phyloP scores from a whole-genome alignment of 1,140 invertebrate genomes.

The Brachionus rotundiformis region DNA sequence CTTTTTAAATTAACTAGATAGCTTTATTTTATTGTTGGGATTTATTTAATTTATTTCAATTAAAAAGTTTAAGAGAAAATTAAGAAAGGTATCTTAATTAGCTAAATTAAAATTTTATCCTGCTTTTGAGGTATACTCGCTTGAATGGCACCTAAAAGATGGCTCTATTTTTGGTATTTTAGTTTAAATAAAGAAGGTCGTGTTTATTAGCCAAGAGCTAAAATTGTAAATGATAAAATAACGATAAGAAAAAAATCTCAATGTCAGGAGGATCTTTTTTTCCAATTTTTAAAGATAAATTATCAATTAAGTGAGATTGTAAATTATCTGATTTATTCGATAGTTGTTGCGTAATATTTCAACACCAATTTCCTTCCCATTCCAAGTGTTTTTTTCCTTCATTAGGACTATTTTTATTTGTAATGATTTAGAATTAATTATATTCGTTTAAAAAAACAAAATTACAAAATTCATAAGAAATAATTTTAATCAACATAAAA shows the following conservation, averaged over 20 bases:
- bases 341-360: background rate
- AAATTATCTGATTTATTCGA: background rate
- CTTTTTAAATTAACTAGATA: too few species aligned
- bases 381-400: conserved; percentile 7
- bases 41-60: too few species aligned
- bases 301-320: background rate
- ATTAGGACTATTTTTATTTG: conserved; percentile 1
- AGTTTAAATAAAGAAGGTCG: too few species aligned
- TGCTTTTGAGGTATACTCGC: too few species aligned
- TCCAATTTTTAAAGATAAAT: background rate
- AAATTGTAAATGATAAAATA: background rate
- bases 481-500: background rate
- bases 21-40: too few species aligned
- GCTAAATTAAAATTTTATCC: too few species aligned
- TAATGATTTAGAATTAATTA: conserved; percentile 8
- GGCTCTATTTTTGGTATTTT: too few species aligned
- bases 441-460: background rate
- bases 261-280: too few species aligned
- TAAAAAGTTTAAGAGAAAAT: too few species aligned
- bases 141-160: too few species aligned
- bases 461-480: background rate
- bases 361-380: background rate
- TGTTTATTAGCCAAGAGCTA: background rate
- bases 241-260: background rate
- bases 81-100: too few species aligned